A percentile compares a stretch with the other conserved stretches of the same genome.
phyloP scores from a whole-genome alignment of 2,113 vertebrate species.

The Python bivittatus region DNA sequence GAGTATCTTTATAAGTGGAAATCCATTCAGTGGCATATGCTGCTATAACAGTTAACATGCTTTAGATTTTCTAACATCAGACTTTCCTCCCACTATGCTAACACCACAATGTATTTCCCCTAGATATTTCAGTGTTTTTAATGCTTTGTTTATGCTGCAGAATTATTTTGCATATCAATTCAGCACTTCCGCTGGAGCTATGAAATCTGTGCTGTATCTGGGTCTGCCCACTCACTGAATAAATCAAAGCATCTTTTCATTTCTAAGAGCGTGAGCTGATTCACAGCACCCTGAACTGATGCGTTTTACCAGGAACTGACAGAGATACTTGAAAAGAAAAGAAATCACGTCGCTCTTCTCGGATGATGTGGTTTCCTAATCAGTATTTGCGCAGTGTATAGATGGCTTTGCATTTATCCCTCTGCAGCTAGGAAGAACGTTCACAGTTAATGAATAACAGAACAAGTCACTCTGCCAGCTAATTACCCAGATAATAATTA shows the following conservation, averaged over 20 bases:
- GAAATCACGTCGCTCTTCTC: slow-evolving; percentile 37
- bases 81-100: background rate
- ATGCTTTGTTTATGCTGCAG: background rate
- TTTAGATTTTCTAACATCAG: background rate
- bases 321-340: slow-evolving; percentile 44
- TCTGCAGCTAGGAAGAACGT: slow-evolving; percentile 52
- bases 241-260: slow-evolving; percentile 23
- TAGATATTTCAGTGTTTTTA: background rate
- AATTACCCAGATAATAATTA: slow-evolving; percentile 72
- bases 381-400: slow-evolving; percentile 41
- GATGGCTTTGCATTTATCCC: slow-evolving; percentile 41
- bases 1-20: background rate
- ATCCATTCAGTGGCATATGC: background rate
- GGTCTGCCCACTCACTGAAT: slow-evolving; percentile 24
- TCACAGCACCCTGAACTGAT: slow-evolving; percentile 28
- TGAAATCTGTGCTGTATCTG: slow-evolving; percentile 20
- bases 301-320: slow-evolving; percentile 38
- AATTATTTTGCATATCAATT: background rate
- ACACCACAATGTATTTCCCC: background rate
- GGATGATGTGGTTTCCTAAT: slow-evolving; percentile 28
- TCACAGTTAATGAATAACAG: slow-evolving; percentile 63
- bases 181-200: background rate
- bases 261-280: slow-evolving; percentile 29
- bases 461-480: slow-evolving; percentile 53
- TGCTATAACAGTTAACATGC: background rate